phyloP scores from a whole-genome alignment of 2,888 invertebrate species.

The Bembecia ichneumoniformis region DNA sequence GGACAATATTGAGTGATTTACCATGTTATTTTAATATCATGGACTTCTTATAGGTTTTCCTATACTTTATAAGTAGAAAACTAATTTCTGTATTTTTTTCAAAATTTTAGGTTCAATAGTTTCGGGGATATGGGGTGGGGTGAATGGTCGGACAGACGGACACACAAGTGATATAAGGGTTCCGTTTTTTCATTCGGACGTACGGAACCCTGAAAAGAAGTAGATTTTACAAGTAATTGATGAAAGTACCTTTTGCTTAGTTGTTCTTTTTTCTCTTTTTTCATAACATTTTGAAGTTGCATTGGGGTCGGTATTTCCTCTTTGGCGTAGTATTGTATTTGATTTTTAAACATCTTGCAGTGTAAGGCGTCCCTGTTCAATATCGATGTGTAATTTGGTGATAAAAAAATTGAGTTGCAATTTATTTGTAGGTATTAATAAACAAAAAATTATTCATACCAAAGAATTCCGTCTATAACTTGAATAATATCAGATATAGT shows the following conservation, averaged over 20 bases:
- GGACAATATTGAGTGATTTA: too few relatives aligned
- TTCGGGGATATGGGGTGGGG: too few relatives aligned
- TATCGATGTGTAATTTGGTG: background rate
- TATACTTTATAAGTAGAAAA: too few relatives aligned
- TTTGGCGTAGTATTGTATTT: constrained; percentile 46
- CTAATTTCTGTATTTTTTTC: too few relatives aligned
- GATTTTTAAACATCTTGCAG: constrained; percentile 54
- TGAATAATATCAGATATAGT: constrained; percentile 40
- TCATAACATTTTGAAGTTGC: constrained; percentile 33
- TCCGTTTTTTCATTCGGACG: too few relatives aligned
- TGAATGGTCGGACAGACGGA: too few relatives aligned
- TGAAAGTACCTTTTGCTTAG: constrained; percentile 46
- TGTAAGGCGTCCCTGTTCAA: constrained; percentile 51
- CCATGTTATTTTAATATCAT: too few relatives aligned
- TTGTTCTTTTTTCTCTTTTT: constrained; percentile 27
- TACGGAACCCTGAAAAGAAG: too few relatives aligned
- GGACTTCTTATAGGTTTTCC: too few relatives aligned
- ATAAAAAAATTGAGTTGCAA: background rate
- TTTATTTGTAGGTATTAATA: background rate
- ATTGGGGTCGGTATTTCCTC: constrained; percentile 53
- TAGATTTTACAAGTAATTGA: background rate
- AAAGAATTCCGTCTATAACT: constrained; percentile 54
- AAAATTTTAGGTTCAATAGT: too few relatives aligned
- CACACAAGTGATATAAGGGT: too few relatives aligned
- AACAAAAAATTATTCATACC: constrained; percentile 26